phyloP scores from a whole-genome alignment of 2,113 vertebrate genomes.

The Mixornis gularis region DNA sequence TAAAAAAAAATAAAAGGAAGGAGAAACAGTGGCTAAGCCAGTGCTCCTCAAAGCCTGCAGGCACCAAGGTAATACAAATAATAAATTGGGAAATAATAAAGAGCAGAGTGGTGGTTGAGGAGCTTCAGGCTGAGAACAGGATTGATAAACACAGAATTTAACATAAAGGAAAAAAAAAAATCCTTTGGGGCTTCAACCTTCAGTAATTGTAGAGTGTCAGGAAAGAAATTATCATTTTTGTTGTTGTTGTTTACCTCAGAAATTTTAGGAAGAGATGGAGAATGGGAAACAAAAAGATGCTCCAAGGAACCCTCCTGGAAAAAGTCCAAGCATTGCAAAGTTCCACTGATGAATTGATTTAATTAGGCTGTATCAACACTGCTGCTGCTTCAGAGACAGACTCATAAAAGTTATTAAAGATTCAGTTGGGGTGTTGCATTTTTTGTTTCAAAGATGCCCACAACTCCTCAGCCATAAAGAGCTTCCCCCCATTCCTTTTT shows the following conservation, averaged over 20 bases:
- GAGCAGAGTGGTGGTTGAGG: not conserved
- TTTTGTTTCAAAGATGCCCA: not conserved
- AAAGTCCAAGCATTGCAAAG: constrained; percentile 41
- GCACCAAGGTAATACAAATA: not conserved
- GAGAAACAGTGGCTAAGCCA: not conserved
- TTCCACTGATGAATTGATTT: constrained; percentile 67
- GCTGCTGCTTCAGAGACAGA: constrained; percentile 12
- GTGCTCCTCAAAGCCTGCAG: not conserved
- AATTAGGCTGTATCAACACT: constrained; percentile 57
- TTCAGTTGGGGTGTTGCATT: not conserved
- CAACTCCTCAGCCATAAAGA: not conserved
- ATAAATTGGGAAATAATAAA: constrained; percentile 38
- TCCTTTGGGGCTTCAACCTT: constrained; percentile 17
- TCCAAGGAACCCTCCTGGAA: constrained; percentile 62
- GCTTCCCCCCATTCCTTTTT: not conserved
- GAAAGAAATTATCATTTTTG: constrained; percentile 21
- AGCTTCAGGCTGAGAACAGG: not conserved
- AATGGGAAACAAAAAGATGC: constrained; percentile 50
- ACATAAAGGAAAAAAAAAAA: not conserved
- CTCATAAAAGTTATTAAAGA: constrained; percentile 48
- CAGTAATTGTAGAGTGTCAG: constrained; percentile 13
- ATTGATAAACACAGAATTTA: constrained; percentile 25
- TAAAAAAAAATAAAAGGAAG: not conserved
- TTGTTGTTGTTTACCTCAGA: constrained; percentile 60
- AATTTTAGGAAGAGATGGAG: constrained; percentile 35